Conservation (phyloP, 1,140 invertebrate species). For the Panonychus citri region DNA sequence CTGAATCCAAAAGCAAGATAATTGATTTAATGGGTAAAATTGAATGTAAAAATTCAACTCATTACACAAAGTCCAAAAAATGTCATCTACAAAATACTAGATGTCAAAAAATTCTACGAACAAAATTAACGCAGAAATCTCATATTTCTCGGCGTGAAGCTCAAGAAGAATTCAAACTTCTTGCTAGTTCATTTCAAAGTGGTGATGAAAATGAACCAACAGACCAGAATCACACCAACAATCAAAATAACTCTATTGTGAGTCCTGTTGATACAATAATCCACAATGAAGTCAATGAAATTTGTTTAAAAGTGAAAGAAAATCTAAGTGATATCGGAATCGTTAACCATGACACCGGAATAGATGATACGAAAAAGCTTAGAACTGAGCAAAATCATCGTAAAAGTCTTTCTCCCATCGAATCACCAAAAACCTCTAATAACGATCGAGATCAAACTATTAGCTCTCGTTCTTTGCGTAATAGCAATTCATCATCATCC, state of each 20-base stretch:
- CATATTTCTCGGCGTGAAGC: conserved; percentile 84
- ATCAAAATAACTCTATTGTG: no score
- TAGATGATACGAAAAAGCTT: conserved; percentile 72
- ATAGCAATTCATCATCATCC: not conserved
- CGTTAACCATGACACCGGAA: conserved; percentile 9
- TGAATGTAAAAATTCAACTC: conserved; percentile 36
- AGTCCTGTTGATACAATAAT: no score
- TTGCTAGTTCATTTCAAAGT: conserved; percentile 17
- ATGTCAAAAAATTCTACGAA: conserved; percentile 61
- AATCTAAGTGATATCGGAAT: no score
- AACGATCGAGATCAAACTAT: no score
- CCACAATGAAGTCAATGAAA: no score
- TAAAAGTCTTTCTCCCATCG: not conserved
- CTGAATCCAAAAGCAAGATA: conserved; percentile 70
- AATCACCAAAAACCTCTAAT: not conserved
- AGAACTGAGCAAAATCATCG: conserved; percentile 27
- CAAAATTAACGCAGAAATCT: conserved; percentile 74
- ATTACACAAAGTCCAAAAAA: conserved; percentile 16
- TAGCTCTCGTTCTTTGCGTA: not conserved
- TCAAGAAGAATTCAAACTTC: conserved; percentile 50
- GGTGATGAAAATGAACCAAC: conserved; percentile 2
- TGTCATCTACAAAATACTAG: conserved; percentile 22
- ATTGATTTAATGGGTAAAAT: conserved; percentile 67
- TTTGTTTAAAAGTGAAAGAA: no score
- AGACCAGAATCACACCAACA: no score